Evolutionary conservation across 2,113 vertebrate genomes (phyloP).

Genomic region (Laticauda laticaudata): DNA sequence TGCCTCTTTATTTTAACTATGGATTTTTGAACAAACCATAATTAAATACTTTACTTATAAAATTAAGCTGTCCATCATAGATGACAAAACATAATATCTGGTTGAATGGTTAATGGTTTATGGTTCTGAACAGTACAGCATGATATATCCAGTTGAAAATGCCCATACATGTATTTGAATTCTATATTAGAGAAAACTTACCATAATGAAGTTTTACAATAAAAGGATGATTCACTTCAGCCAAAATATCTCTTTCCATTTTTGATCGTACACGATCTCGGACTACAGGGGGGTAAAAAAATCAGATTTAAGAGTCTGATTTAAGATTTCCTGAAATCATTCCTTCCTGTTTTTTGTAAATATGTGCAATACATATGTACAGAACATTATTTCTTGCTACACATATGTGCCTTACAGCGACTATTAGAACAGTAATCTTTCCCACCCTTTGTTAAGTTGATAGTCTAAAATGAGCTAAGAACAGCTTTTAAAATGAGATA

Average conservation of each 20-base stretch:
- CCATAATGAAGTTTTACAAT: constrained; percentile 97
- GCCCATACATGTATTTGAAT: not conserved
- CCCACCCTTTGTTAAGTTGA: not conserved
- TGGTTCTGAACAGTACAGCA: not conserved
- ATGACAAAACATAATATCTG: not conserved
- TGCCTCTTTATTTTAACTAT: not conserved
- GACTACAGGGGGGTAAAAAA: constrained; percentile 69
- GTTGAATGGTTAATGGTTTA: not conserved
- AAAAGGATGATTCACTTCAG: constrained; percentile 96
- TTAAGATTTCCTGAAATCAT: not conserved
- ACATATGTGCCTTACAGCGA: not conserved
- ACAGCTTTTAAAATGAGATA: not conserved
- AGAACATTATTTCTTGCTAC: not conserved
- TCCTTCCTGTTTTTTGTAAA: not conserved
- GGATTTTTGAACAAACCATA: not conserved
- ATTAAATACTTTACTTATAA: not conserved
- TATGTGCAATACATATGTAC: not conserved
- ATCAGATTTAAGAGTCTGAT: not conserved
- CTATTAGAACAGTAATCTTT: not conserved
- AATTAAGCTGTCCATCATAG: not conserved
- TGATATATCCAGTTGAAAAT: not conserved
- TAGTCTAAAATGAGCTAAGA: not conserved
- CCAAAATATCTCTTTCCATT: constrained; percentile 96
- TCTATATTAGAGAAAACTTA: constrained; percentile 52
- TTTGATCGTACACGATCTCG: constrained; percentile 92